These are phyloP conservation scores for Dryococelus australis DNA, from an alignment of 2,888 invertebrate species.

Conservation along the genomic window DNA sequence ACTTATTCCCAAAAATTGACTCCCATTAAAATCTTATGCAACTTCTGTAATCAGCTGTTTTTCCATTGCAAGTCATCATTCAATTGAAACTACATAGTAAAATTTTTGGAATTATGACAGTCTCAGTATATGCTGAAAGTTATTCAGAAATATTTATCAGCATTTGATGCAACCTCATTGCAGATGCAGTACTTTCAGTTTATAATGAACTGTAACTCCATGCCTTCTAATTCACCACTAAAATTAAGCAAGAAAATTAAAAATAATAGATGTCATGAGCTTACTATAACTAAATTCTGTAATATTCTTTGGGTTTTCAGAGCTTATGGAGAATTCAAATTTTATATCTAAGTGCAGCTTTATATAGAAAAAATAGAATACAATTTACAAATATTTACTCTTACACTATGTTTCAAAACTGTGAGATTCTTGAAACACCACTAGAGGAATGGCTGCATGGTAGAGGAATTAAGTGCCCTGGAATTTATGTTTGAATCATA, in stretches of 20 bases:
- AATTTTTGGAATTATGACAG: background rate
- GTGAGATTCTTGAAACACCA: background rate
- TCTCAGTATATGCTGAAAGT: background rate
- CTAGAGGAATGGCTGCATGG: background rate
- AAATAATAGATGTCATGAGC: background rate
- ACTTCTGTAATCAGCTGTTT: background rate
- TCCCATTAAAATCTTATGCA: background rate
- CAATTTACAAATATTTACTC: background rate
- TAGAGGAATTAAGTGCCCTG: background rate
- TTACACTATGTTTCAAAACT: background rate
- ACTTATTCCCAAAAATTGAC: no score
- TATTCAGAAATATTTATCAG: background rate
- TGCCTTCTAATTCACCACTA: constrained; percentile 3
- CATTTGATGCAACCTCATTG: background rate
- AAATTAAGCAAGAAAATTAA: background rate
- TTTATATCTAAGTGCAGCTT: background rate
- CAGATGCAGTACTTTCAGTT: background rate
- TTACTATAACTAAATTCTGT: background rate
- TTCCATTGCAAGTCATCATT: background rate
- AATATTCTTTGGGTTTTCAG: background rate
- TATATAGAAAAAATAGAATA: constrained; percentile 11
- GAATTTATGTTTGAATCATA: background rate
- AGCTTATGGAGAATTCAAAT: background rate
- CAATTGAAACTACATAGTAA: no score
- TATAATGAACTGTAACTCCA: background rate